Evolutionary conservation across 1,140 invertebrate species (phyloP).

Genomic region (Pseudomyrmex dendroicus): DNA sequence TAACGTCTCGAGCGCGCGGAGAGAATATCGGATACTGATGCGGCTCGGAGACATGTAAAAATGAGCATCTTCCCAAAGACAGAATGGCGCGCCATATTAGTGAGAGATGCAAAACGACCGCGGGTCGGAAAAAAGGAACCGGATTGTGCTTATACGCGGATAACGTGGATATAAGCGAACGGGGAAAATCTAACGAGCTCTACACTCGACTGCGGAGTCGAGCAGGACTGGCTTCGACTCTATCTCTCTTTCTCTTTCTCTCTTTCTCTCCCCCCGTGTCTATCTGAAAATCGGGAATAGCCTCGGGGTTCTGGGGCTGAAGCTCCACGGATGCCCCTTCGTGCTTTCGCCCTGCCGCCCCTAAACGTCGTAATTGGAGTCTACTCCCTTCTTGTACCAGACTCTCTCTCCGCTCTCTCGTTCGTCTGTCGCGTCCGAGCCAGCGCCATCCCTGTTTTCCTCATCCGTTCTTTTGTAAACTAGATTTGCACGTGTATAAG

Average conservation of each 20-base stretch:
- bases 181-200: slow-evolving; percentile 79
- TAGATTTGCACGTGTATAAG: too few relatives aligned
- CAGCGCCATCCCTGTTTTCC: not conserved
- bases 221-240: slow-evolving; percentile 46
- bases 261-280: not conserved
- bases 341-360: slow-evolving; percentile 69
- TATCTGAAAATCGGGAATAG: slow-evolving; percentile 60
- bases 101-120: slow-evolving; percentile 42
- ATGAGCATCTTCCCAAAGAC: slow-evolving; percentile 26
- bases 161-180: slow-evolving; percentile 77
- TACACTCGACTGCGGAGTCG: slow-evolving; percentile 68
- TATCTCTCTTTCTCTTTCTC: not conserved
- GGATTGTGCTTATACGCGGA: slow-evolving; percentile 56
- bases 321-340: slow-evolving; percentile 70
- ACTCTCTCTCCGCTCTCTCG: slow-evolving; percentile 4
- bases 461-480: not conserved
- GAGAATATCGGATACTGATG: not conserved
- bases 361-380: slow-evolving; percentile 82
- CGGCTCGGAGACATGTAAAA: slow-evolving; percentile 29
- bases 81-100: slow-evolving; percentile 45
- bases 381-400: slow-evolving; percentile 70
- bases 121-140: slow-evolving; percentile 26
- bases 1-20: not conserved
- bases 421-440: slow-evolving; percentile 28
- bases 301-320: slow-evolving; percentile 69